Evolutionary conservation across 2,113 vertebrate genomes (phyloP), one percentile per base, ranked within the genome.

Genomic region (Callospermophilus lateralis): DNA sequence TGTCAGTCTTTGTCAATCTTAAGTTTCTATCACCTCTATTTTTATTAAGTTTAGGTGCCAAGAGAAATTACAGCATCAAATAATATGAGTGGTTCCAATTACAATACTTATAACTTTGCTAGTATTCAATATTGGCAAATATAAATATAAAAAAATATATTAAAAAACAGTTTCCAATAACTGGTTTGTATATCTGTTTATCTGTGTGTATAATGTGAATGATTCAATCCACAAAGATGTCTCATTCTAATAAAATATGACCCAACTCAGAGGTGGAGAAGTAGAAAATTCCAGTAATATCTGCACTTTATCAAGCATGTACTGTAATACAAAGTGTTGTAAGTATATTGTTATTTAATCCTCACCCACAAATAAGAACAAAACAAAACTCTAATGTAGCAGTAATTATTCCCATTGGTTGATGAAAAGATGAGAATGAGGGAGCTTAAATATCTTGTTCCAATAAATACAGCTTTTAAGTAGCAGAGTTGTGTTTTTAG

Each of bases 191-290:
- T 79, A 53, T 58, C 55, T 58, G 45, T 4, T 74, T 86, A 84
- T 84, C 12, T 88, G 0, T 72, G 26, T 95, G 16, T 94, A 58
- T 30, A 58, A 9, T 73, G 39, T 88, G 51, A 90, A 39, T 90
- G n/a, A 42, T 74, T 79, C 63, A 90, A 65, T 26, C n/a, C 16
- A 61, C 20, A 83, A 79, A 93, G 39, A 51, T 90, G 30, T 93
- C n/a, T 89, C 83, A 80, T 83, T 80, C 30, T 92, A 96, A 92
- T 20, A 28, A 96, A 95, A 87, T 87, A 76, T 55, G 19, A 51
- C 6, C 22, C 53, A 92, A 72, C 8, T 89, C 45, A 84, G 30
- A 84, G 30, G 58, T 83, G 34, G 48, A 37, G 39, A 84, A 65
- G 51, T 97, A 26, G 39, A 12, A 53, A 76, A 76, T 65, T 84